Conservation (phyloP, 1,140 invertebrate species). For the Zaprionus camerounensis region DNA sequence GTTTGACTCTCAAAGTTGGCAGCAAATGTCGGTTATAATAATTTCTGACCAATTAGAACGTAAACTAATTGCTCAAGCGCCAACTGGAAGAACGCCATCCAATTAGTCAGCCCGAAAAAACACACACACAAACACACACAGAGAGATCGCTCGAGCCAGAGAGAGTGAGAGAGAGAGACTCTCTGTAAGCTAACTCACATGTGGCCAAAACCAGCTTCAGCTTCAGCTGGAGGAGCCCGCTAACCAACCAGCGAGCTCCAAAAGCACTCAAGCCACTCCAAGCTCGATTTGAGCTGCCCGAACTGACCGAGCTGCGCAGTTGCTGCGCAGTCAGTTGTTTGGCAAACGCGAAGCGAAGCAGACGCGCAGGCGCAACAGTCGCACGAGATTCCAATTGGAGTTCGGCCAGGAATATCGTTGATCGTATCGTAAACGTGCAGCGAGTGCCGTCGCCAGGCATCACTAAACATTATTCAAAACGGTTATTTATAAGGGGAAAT, state of each 20-base stretch:
- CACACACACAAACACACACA: constrained; percentile 30
- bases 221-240: constrained; percentile 1
- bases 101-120: constrained; percentile 70
- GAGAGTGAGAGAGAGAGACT: background rate
- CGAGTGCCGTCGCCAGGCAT: constrained; percentile 46
- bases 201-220: constrained; percentile 55
- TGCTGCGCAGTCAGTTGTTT: constrained; percentile 55
- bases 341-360: constrained; percentile 59
- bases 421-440: constrained; percentile 45
- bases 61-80: constrained; percentile 81
- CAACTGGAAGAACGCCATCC: constrained; percentile 76
- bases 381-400: constrained; percentile 34
- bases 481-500: constrained; percentile 8
- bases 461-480: constrained; percentile 38
- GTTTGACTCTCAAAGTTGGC: constrained; percentile 38
- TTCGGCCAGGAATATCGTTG: constrained; percentile 31
- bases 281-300: constrained; percentile 51
- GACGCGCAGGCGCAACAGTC: constrained; percentile 69
- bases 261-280: constrained; percentile 65
- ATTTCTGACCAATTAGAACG: constrained; percentile 81
- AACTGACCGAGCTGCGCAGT: constrained; percentile 29
- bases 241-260: constrained; percentile 66
- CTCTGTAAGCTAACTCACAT: constrained; percentile 27
- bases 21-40: constrained; percentile 76
- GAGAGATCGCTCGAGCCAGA: constrained; percentile 7